Evolutionary conservation across 2,113 vertebrate species (phyloP).

Genomic region (Siniperca knerii): DNA sequence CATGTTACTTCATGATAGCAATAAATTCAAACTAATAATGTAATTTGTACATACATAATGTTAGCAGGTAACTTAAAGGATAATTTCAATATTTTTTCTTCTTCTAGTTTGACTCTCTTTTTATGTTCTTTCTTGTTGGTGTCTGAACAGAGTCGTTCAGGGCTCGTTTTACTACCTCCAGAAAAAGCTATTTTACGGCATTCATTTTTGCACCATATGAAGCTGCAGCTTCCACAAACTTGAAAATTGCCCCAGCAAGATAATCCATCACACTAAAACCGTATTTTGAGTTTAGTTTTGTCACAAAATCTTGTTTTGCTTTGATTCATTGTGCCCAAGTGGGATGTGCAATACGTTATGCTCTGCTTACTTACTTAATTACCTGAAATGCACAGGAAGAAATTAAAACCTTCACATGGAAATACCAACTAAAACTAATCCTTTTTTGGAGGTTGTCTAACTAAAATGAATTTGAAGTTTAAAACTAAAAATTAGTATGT

Average conservation of each 20-base stretch:
- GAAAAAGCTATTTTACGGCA: conserved; percentile 40
- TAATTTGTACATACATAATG: conserved; percentile 12
- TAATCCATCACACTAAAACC: conserved; percentile 53
- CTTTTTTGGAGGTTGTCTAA: not conserved
- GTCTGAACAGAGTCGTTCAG: conserved; percentile 2
- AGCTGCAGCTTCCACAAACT: conserved; percentile 34
- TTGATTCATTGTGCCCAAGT: conserved; percentile 40
- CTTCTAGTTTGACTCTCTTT: not conserved
- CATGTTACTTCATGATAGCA: not conserved
- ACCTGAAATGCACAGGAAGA: conserved; percentile 17
- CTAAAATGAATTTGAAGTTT: not conserved
- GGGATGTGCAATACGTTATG: conserved; percentile 9
- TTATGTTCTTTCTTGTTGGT: conserved; percentile 5
- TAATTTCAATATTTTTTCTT: not conserved
- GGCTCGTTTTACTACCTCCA: conserved; percentile 27
- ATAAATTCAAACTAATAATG: conserved; percentile 10
- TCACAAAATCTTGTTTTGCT: conserved; percentile 42
- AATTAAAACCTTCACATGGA: not conserved
- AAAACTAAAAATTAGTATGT: not conserved
- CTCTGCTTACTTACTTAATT: conserved; percentile 26
- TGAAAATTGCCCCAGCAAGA: conserved; percentile 20
- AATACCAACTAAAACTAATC: not conserved
- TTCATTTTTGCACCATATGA: conserved; percentile 25
- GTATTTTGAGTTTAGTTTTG: conserved; percentile 40
- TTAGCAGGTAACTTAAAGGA: conserved; percentile 16